Evolutionary conservation across 2,113 vertebrate species (phyloP).

Genomic region (Mus pahari): DNA sequence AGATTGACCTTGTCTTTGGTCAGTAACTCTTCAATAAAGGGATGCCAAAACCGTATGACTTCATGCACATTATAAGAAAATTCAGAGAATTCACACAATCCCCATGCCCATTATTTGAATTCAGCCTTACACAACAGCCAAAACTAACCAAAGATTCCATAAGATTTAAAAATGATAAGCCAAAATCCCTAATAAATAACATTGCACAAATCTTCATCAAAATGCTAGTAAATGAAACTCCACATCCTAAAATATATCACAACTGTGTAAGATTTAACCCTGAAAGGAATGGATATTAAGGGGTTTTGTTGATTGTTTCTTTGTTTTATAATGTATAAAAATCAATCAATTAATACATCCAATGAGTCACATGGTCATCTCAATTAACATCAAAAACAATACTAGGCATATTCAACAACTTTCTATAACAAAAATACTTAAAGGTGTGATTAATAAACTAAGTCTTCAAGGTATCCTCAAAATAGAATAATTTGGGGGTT

Average conservation of each 20-base stretch:
- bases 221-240: background rate
- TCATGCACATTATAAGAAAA: background rate
- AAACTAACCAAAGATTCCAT: background rate
- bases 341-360: background rate
- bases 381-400: background rate
- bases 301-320: background rate
- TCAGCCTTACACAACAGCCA: background rate
- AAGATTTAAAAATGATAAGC: background rate
- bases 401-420: background rate
- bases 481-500: background rate
- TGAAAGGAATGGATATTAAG: background rate
- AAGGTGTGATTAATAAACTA: background rate
- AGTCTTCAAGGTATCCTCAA: background rate
- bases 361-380: background rate
- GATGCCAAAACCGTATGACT: background rate
- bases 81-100: background rate
- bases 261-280: background rate
- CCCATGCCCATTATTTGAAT: background rate
- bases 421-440: background rate
- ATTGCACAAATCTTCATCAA: background rate
- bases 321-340: background rate
- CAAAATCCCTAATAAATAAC: background rate
- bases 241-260: background rate
- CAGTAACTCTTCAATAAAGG: background rate
- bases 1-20: background rate